Conservation (phyloP, 1,140 invertebrate species). For the Cyclargus thomasi region DNA sequence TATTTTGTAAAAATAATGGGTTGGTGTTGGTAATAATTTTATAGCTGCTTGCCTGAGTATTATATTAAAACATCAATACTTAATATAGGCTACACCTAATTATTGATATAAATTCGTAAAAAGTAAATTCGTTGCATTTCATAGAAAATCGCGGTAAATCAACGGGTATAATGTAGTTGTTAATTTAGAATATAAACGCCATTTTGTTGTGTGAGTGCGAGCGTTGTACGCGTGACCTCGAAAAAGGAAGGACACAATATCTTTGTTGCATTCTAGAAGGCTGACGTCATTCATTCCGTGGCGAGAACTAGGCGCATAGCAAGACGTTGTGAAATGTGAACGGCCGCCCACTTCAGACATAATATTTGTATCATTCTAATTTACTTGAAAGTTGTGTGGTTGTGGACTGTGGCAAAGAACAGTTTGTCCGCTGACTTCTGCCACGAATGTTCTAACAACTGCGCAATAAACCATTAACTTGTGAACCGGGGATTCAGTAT, state of each 20-base stretch:
- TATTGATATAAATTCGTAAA: not conserved
- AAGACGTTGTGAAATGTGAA: conserved; percentile 74
- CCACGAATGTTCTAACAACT: conserved; percentile 64
- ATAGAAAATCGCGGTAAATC: conserved; percentile 15
- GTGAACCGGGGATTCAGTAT: conserved; percentile 61
- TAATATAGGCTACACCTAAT: not conserved
- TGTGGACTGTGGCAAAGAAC: conserved; percentile 70
- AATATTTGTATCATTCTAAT: conserved; percentile 53
- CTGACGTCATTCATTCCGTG: conserved; percentile 67
- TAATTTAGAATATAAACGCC: conserved; percentile 50
- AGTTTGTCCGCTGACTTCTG: conserved; percentile 66
- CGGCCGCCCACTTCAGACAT: conserved; percentile 65
- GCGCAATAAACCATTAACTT: conserved; percentile 50
- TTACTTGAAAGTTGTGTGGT: conserved; percentile 71
- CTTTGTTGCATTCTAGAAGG: conserved; percentile 65
- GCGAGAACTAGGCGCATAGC: conserved; percentile 56
- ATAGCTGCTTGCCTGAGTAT: not conserved
- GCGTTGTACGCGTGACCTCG: conserved; percentile 65
- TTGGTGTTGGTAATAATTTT: conserved; percentile 25
- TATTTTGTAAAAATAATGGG: conserved; percentile 13
- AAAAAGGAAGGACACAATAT: conserved; percentile 58
- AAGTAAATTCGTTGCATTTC: not conserved
- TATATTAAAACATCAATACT: not conserved
- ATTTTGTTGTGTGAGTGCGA: conserved; percentile 58
- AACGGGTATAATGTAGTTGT: conserved; percentile 21